These are phyloP conservation scores for Micromussa lordhowensis DNA, from an alignment of 92 coral and sea anemone species.

Conservation along the genomic window DNA sequence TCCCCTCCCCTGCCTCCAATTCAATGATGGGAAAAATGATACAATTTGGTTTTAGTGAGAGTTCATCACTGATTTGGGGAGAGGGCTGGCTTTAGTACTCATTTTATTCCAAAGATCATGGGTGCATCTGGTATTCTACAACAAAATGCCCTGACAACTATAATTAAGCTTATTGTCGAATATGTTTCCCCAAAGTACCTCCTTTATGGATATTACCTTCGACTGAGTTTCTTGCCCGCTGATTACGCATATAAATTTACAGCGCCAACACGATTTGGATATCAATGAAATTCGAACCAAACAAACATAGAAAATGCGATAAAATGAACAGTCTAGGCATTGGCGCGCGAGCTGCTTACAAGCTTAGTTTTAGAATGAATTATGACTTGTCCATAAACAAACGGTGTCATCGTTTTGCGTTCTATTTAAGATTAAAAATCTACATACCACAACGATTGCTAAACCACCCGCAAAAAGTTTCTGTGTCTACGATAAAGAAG, in stretches of 20 bases:
- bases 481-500: not conserved
- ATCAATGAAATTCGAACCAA: not conserved
- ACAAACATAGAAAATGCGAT: not conserved
- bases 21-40: no score
- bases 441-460: slow-evolving; percentile 9
- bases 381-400: not conserved
- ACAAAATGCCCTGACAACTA: no score
- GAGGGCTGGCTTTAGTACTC: no score
- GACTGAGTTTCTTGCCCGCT: not conserved
- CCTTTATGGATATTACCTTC: not conserved
- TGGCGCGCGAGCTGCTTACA: not conserved
- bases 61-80: no score
- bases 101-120: no score
- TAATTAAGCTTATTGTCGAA: no score
- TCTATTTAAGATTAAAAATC: not conserved
- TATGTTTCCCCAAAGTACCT: no score
- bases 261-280: not conserved
- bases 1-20: no score
- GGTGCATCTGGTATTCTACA: no score
- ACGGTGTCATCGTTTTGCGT: not conserved
- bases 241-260: not conserved
- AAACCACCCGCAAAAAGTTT: not conserved
- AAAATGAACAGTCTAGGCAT: not conserved
- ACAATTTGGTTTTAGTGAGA: no score
- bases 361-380: not conserved